A percentile compares a stretch with the other conserved stretches of the same genome.
Conservation (phyloP, 2,797 vertebrate species). For the Decapterus maruadsi region DNA sequence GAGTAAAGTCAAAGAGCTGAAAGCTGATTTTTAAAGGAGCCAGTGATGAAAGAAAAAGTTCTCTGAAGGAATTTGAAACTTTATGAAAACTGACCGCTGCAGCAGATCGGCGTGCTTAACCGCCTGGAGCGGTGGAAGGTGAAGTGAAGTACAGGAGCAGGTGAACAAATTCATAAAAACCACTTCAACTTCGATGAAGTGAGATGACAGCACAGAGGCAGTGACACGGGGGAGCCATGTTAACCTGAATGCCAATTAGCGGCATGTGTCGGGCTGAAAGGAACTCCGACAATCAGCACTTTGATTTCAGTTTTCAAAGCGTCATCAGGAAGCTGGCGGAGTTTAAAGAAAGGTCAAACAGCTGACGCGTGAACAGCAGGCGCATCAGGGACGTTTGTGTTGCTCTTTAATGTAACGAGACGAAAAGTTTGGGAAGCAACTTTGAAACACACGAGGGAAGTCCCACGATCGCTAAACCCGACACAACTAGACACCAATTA, state of each 20-base stretch:
- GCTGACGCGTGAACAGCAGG: background rate
- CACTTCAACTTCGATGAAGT: slow-evolving; percentile 9
- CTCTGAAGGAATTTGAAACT: slow-evolving; percentile 5
- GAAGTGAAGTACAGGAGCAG: background rate
- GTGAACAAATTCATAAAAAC: background rate
- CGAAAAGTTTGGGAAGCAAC: slow-evolving; percentile 9
- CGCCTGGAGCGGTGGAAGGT: slow-evolving; percentile 1
- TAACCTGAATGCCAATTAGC: slow-evolving; percentile 51
- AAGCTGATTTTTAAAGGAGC: background rate
- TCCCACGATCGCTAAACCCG: background rate
- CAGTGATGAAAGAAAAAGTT: slow-evolving; percentile 5
- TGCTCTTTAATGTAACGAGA: background rate
- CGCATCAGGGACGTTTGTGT: background rate
- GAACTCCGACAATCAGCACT: slow-evolving; percentile 11
- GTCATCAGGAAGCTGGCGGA: background rate
- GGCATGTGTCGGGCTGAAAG: slow-evolving; percentile 16
- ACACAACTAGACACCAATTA: background rate
- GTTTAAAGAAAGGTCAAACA: slow-evolving; percentile 35
- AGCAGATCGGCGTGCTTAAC: background rate
- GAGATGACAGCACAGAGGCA: slow-evolving; percentile 17
- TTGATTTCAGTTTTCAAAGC: slow-evolving; percentile 25
- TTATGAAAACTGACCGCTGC: background rate
- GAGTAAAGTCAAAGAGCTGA: background rate
- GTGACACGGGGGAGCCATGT: slow-evolving; percentile 17
- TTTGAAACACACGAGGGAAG: background rate